Conservation (phyloP, 2,888 invertebrate genomes). For the Coecobrya sp. region DNA sequence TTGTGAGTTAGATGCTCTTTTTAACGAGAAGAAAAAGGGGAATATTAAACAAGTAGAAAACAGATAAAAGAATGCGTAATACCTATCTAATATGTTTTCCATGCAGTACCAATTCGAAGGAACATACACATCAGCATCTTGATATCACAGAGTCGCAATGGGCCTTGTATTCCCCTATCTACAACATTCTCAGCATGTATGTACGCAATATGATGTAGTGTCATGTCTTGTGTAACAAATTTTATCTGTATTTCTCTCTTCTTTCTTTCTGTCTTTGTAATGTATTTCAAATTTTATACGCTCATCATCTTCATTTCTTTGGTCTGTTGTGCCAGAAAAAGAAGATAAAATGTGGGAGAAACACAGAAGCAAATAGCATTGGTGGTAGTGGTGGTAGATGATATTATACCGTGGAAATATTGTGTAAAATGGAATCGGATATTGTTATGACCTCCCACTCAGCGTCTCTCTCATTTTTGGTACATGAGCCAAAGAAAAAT, state of each 20-base stretch:
- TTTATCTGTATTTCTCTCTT: slow-evolving; percentile 72
- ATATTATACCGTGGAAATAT: slow-evolving; percentile 71
- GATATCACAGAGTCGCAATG: not conserved
- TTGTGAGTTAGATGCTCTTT: slow-evolving; percentile 58
- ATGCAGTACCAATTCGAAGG: not conserved
- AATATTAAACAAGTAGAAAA: slow-evolving; percentile 57
- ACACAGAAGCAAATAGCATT: not conserved
- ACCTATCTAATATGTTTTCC: not conserved
- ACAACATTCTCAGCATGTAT: not conserved
- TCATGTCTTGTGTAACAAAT: slow-evolving; percentile 59
- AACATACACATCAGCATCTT: not conserved
- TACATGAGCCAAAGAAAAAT: slow-evolving; percentile 61
- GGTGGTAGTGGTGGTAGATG: slow-evolving; percentile 24
- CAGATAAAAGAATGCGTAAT: not conserved
- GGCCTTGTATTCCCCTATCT: slow-evolving; percentile 50
- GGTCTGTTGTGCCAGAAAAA: slow-evolving; percentile 54
- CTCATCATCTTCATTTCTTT: slow-evolving; percentile 74
- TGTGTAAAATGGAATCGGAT: slow-evolving; percentile 81
- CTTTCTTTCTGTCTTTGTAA: slow-evolving; percentile 20
- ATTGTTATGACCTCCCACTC: slow-evolving; percentile 82
- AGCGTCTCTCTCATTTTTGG: slow-evolving; percentile 51
- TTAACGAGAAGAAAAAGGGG: slow-evolving; percentile 50
- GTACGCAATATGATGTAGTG: slow-evolving; percentile 49
- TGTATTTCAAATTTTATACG: slow-evolving; percentile 80
- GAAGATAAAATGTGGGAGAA: slow-evolving; percentile 23